Conservation (phyloP, 2,113 vertebrate genomes). For the Arizona elegans region DNA sequence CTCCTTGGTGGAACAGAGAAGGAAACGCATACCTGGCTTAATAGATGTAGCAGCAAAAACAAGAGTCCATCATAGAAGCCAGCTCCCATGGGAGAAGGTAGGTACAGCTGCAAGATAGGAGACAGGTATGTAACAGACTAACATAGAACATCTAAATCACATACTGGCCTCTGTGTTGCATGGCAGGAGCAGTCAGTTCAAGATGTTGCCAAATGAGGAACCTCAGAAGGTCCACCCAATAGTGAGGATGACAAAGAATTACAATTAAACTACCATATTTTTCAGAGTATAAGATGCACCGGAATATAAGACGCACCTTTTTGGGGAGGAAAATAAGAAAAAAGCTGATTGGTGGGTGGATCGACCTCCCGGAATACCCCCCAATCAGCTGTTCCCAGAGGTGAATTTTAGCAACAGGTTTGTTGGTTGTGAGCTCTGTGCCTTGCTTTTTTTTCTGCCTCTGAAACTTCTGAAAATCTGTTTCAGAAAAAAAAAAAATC, state of each 20-base stretch:
- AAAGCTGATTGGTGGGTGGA: too few species aligned
- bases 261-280: not conserved
- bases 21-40: slow-evolving; percentile 64
- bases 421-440: too few species aligned
- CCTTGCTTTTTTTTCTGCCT: too few species aligned
- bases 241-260: not conserved
- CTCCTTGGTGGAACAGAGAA: not conserved
- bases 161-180: not conserved
- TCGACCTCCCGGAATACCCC: too few species aligned
- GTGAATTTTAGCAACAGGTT: too few species aligned
- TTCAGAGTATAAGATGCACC: too few species aligned
- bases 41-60: slow-evolving; percentile 66
- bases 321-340: too few species aligned
- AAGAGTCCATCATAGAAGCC: slow-evolving; percentile 76
- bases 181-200: not conserved
- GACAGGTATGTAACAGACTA: not conserved
- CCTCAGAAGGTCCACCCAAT: not conserved
- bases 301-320: too few species aligned
- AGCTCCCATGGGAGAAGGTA: slow-evolving; percentile 63
- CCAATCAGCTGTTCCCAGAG: too few species aligned
- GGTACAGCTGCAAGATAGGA: slow-evolving; percentile 54
- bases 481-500: too few species aligned
- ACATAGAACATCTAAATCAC: not conserved
- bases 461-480: too few species aligned
- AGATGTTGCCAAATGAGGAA: not conserved